phyloP scores from a whole-genome alignment of 1,140 invertebrate genomes.

The Scaptodrosophila lebanonensis region DNA sequence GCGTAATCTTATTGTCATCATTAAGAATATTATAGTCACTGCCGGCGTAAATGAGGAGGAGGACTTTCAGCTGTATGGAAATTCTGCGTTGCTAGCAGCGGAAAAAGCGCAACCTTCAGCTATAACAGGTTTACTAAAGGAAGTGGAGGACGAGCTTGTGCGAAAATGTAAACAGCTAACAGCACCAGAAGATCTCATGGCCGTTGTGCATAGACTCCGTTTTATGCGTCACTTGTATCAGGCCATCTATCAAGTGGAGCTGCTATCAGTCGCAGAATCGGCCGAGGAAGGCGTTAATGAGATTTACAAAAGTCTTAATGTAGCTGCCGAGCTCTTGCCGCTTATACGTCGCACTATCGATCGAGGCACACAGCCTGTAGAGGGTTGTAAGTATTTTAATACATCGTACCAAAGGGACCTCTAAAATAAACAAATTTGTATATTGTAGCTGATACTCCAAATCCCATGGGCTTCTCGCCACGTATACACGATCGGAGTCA shows the following conservation, averaged over 20 bases:
- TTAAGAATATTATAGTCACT: slow-evolving; percentile 92
- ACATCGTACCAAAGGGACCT: too few relatives aligned
- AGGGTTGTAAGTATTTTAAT: slow-evolving; percentile 83
- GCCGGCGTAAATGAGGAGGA: slow-evolving; percentile 95
- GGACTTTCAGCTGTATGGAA: slow-evolving; percentile 93
- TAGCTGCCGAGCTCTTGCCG: slow-evolving; percentile 86
- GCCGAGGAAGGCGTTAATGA: slow-evolving; percentile 81
- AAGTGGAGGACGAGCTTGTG: slow-evolving; percentile 94
- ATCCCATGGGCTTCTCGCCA: slow-evolving; percentile 93
- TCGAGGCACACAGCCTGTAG: slow-evolving; percentile 86
- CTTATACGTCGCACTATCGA: slow-evolving; percentile 87
- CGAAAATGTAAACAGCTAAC: slow-evolving; percentile 83
- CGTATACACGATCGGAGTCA: slow-evolving; percentile 95
- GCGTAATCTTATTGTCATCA: slow-evolving; percentile 93
- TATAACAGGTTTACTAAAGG: slow-evolving; percentile 89
- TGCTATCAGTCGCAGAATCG: slow-evolving; percentile 79
- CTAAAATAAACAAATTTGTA: background rate
- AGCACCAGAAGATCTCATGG: slow-evolving; percentile 78
- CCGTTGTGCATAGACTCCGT: slow-evolving; percentile 88
- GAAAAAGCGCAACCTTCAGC: slow-evolving; percentile 90
- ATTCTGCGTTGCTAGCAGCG: slow-evolving; percentile 92
- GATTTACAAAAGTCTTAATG: slow-evolving; percentile 83
- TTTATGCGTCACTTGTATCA: slow-evolving; percentile 92
- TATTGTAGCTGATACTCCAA: slow-evolving; percentile 79
- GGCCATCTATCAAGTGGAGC: slow-evolving; percentile 84